Conservation (phyloP, 2,888 invertebrate species). For the Lapara coniferarum region DNA sequence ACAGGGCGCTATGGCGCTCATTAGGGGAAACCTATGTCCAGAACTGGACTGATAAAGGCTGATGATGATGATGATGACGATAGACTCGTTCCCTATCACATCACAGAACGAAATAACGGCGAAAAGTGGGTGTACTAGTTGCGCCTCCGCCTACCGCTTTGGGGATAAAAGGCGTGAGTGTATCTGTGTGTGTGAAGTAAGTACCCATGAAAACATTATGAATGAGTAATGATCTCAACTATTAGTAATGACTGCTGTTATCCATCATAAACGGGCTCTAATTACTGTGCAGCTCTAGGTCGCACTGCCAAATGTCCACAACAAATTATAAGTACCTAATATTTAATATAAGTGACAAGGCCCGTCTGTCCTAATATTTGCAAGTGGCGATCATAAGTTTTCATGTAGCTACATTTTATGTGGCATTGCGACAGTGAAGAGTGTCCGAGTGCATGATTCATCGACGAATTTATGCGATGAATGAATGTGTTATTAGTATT, state of each 20-base stretch:
- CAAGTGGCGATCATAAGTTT: conserved; percentile 46
- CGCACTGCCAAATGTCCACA: conserved; percentile 46
- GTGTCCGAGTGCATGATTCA: conserved; percentile 11
- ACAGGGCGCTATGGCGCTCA: too few relatives aligned
- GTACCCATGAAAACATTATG: too few relatives aligned
- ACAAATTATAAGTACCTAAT: conserved; percentile 34
- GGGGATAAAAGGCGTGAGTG: too few relatives aligned
- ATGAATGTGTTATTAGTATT: neutral
- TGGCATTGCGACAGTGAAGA: conserved; percentile 20
- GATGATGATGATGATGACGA: too few relatives aligned
- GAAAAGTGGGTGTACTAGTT: too few relatives aligned
- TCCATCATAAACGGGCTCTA: conserved; percentile 49
- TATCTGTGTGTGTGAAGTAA: too few relatives aligned
- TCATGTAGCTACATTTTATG: conserved; percentile 25
- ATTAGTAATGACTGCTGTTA: conserved; percentile 31
- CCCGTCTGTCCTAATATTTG: conserved; percentile 39
- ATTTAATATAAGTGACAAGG: conserved; percentile 48
- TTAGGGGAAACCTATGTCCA: too few relatives aligned
- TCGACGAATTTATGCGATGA: neutral
- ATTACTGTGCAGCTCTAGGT: conserved; percentile 45
- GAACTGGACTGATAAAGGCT: too few relatives aligned
- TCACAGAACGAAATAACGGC: too few relatives aligned
- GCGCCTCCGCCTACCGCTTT: too few relatives aligned
- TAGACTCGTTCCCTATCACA: too few relatives aligned
- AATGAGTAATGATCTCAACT: conserved; percentile 26